Evolutionary conservation across 2,888 invertebrate genomes (phyloP), one percentile per base, ranked within the genome.

Genomic region (Ernsta delagoae): DNA sequence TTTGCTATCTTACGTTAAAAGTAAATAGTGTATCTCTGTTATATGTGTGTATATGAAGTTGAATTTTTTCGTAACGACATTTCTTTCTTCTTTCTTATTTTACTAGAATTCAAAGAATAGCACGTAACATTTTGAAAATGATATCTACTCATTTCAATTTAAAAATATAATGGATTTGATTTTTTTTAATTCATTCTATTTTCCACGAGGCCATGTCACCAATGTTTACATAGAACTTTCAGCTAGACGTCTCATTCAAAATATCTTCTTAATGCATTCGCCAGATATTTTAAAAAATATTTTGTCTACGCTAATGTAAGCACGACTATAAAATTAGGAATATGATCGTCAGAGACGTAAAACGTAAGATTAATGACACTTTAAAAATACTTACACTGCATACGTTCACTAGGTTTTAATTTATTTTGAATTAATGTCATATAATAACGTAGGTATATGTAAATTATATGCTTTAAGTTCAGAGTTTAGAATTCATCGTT

Each of bases 271-370:
- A 12, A 12, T 61, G 34, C 45, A 8, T 8, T 12, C 9, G 36
- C 48, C 12, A 57, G 61, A 36, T 8, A 7, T n/a, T 16, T 53
- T 39, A 53, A 50, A 62, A 16, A 53, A 62, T 62, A 62, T 62
- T 62, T 53, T 62, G 62, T 53, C 50, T 62, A 62, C 53, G 24
- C 24, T 36, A 61, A 50, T 61, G 34, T 61, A 36, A 61, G 61
- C 54, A 54, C 31, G 11, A n/a, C 54, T 54, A 34, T 54, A 54
- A 60, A 45, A 60, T 45, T 31, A 24, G n/a, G 31, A 48, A 48
- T 45, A 48, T 61, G 48, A 50, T 61, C 39, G 36, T 57, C 57
- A 39, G 48, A 61, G 31, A 45, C 9, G 45, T 45, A 45, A 31
- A 45, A 24, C 45, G 41, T 16, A 43, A 24, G 16, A 60, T 45